A percentile compares a stretch with the other conserved stretches of the same genome.
Conservation (phyloP, 2,888 invertebrate genomes). For the Drosophila affinis region DNA sequence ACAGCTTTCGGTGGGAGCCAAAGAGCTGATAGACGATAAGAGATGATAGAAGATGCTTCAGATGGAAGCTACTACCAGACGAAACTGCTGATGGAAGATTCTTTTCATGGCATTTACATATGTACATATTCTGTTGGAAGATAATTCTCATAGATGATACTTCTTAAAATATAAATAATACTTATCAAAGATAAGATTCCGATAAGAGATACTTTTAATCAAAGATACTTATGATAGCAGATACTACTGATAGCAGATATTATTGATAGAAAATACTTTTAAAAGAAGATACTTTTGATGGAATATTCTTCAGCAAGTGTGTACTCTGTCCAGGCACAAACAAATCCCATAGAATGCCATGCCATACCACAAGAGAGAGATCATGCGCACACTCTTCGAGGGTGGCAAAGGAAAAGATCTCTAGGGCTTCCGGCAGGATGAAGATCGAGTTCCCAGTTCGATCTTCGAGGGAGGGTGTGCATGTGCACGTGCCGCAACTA, state of each 20-base stretch:
- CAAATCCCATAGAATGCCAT: conserved; percentile 18
- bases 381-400: conserved; percentile 23
- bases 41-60: no score
- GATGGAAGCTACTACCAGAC: no score
- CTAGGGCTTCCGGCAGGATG: conserved; percentile 60
- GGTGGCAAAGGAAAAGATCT: conserved; percentile 31
- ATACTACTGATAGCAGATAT: no score
- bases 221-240: no score
- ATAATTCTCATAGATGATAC: neutral
- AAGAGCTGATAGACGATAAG: no score
- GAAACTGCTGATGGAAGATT: no score
- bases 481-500: conserved; percentile 66
- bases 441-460: conserved; percentile 39
- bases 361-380: neutral
- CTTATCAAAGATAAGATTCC: neutral
- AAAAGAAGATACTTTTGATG: no score
- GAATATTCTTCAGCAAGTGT: conserved; percentile 35
- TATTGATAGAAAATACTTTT: no score
- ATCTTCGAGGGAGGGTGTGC: conserved; percentile 18
- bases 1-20: neutral
- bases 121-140: neutral
- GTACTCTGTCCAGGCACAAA: conserved; percentile 38
- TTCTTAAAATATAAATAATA: no score
- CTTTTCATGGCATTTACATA: no score
- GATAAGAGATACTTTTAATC: no score